Base-by-base conservation (phyloP, 2,113 vertebrate genomes). In the Athene noctua region DNA sequence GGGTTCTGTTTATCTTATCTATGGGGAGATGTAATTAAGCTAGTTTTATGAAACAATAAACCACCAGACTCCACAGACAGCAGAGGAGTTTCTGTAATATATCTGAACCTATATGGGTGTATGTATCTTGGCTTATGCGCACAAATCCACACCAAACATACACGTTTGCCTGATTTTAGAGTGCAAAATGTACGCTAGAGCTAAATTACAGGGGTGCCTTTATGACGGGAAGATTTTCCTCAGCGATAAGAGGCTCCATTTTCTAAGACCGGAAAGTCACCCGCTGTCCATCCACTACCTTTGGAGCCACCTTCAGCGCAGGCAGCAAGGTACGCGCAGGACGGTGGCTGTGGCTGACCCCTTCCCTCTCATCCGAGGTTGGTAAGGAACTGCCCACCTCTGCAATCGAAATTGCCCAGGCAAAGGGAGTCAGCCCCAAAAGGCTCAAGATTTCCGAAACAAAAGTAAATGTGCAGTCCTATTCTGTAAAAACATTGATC, bases 41-140 rank as follows among this genome's bases (percentile, higher is more conserved):
- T 51, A 65, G 90, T 87, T 97, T 96, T 93, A 90, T 94, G 92
- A 94, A 97, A 95, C 92, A 94, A 91, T 91, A 94, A 90, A 92
- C 58, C 91, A 91, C n/a, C 85, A 80, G 68, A 84, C 65, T 90
- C 63, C 82, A 75, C 87, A 88, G 89, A 90, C 66, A 87, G 94
- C 80, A 52, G 44, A 91, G 65, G 65, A 68, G 81, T 83, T 65
- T 78, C 54, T 84, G 86, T 59, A 65, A 72, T 55, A 27, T 54
- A 90, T 92, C 74, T 54, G 40, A 84, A 25, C 47, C 80, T 84
- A 78, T 74, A 74, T 32, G 78, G 68, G 61, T 38, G 17, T 42
- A 70, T 4, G 40, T n/a, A 40, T 66, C 54, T 84, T 46, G 75
- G 59, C 18, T 88, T 75, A 65, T 6, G 68, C 15, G 11, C 34